Evolutionary conservation across 1,140 invertebrate genomes (phyloP), one percentile per base, ranked within the genome.

Genomic region (Anadara kagoshimensis): DNA sequence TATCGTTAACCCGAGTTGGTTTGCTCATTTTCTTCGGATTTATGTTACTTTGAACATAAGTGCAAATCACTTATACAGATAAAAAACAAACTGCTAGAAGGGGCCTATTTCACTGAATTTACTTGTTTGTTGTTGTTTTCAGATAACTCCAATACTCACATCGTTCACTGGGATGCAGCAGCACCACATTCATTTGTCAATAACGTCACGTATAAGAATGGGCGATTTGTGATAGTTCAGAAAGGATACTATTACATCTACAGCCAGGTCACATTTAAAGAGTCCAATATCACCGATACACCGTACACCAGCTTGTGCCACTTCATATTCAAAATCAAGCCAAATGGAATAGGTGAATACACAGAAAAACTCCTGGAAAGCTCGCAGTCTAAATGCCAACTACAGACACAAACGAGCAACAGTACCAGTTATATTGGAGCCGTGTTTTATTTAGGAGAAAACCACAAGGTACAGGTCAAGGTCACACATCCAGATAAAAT

Each of bases 181-280:
- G 18, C 22, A n/a, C 14, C 10, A 3, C 49, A 67, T n/a, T 67
- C 64, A 3, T 67, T 67, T 22, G 51, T 67, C n/a, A 67, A 67
- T 36, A 67, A 56, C 3, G 49, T 29, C 36, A 10, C 18, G 11
- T 26, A 43, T 18, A 14, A 51, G 11, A 41, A 49, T 1, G 64
- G 64, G 1, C 53, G 26, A n/a, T 67, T 67, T 43, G 44, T 20
- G 18, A 43, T 67, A 4, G 26, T 43, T 12, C 29, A 67, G 12
- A 67, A 67, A 56, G 64, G 64, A 16, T 67, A 54, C 41, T 67
- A 67, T 49, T 67, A 67, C 20, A 67, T 67, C 24, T 67, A 67
- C n/a, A 56, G 49, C 20, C 64, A 67, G 24, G 64, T 67, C 11
- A 67, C 64, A 43, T 67, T 67, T 22, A 51, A 18, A 22, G 24